Conservation (phyloP, 2,888 invertebrate genomes). For the Leistus spinibarbis region DNA sequence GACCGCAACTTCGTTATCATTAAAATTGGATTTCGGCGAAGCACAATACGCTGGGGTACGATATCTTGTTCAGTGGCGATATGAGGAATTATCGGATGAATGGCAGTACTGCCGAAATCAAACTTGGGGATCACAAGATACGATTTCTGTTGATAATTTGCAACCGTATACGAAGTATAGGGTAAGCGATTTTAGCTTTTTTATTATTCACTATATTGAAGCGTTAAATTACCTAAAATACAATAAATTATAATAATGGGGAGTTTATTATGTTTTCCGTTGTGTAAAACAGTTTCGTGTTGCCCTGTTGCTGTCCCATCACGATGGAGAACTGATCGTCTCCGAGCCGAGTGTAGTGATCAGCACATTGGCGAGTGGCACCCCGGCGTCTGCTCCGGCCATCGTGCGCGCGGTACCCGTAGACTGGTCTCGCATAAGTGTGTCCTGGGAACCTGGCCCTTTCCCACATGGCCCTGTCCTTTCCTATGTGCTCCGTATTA, state of each 20-base stretch:
- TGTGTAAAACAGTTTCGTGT: slow-evolving; percentile 76
- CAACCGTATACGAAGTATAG: slow-evolving; percentile 89
- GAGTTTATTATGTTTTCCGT: not conserved
- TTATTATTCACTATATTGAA: not conserved
- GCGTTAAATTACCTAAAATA: too few species aligned
- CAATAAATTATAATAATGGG: too few species aligned
- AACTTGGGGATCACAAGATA: slow-evolving; percentile 65
- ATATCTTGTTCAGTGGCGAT: slow-evolving; percentile 77
- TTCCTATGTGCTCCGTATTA: slow-evolving; percentile 80
- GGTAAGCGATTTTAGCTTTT: slow-evolving; percentile 61
- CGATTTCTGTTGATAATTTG: slow-evolving; percentile 76
- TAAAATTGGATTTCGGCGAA: slow-evolving; percentile 77
- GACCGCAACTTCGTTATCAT: slow-evolving; percentile 77
- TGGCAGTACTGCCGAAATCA: slow-evolving; percentile 86
- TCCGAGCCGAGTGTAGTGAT: slow-evolving; percentile 79
- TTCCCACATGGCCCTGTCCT: slow-evolving; percentile 88
- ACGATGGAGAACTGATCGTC: slow-evolving; percentile 70
- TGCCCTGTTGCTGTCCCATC: slow-evolving; percentile 74
- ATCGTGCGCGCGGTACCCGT: slow-evolving; percentile 78
- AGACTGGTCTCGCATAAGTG: slow-evolving; percentile 81
- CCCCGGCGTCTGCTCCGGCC: slow-evolving; percentile 76
- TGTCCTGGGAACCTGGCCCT: slow-evolving; percentile 87
- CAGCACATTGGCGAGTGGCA: slow-evolving; percentile 73
- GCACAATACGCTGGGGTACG: slow-evolving; percentile 60
- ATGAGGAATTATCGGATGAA: slow-evolving; percentile 69